Base-by-base conservation (phyloP, 2,888 invertebrate species). In the Microdon myrmicae region DNA sequence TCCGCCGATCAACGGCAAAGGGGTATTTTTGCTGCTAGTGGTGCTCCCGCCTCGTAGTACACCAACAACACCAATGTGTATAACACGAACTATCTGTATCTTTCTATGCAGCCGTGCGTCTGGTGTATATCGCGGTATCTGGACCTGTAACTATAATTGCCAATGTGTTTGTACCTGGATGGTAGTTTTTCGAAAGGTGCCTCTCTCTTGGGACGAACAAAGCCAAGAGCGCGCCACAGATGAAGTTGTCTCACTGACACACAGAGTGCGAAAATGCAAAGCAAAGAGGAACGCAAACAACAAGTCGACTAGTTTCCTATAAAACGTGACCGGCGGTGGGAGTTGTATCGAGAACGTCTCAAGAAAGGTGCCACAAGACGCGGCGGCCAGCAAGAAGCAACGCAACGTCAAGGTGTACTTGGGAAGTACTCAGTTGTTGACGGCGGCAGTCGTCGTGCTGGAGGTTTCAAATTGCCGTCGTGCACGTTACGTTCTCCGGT, bases 1-100 rank as follows among this genome's bases (percentile, higher is more conserved):
- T 39, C 25, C 55, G 43, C 37, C 48, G 54, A 54, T 60, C 48
- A 48, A 54, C 51, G 38, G 20, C 47, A 51, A 59, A 49, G 20
- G 54, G 23, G 48, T 54, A n/a, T n/a, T n/a, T 60, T 60, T 54
- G 44, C 60, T 31, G 43, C 22, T 29, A 31, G 22, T 41, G 53
- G n/a, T n/a, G n/a, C n/a, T n/a, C n/a, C n/a, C 39, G 41, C 8
- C 25, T 20, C 28, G 44, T 35, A 26, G n/a, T n/a, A n/a, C n/a
- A n/a, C n/a, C n/a, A n/a, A n/a, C n/a, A n/a, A n/a, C n/a, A n/a
- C n/a, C n/a, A n/a, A n/a, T n/a, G n/a, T n/a, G n/a, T n/a, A n/a
- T n/a, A n/a, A n/a, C n/a, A n/a, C n/a, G n/a, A n/a, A n/a, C n/a
- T n/a, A n/a, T n/a, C n/a, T n/a, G n/a, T n/a, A n/a, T n/a, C n/a